Evolutionary conservation across 2,888 invertebrate species (phyloP).

Genomic region (Mycogona germanica): DNA sequence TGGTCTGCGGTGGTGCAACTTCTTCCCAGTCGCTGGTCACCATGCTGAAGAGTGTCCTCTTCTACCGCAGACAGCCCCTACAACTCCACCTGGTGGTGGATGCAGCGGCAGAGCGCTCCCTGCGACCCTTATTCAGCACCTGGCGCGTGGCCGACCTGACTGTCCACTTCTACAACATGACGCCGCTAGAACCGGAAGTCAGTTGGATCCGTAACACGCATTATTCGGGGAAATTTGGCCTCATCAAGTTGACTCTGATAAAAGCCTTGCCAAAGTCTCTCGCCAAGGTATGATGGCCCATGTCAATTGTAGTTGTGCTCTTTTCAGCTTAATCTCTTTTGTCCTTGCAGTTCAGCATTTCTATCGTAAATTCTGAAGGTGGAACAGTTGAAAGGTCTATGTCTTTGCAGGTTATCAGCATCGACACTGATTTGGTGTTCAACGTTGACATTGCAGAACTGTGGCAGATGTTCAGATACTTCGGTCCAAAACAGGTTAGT

Average conservation of each 20-base stretch:
- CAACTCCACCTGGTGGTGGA: constrained; percentile 79
- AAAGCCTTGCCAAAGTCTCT: constrained; percentile 29
- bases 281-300: not conserved
- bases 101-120: constrained; percentile 53
- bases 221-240: constrained; percentile 37
- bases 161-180: constrained; percentile 1
- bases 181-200: constrained; percentile 25
- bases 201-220: constrained; percentile 37
- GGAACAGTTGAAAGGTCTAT: constrained; percentile 7
- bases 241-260: constrained; percentile 36
- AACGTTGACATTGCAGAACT: constrained; percentile 64
- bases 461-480: constrained; percentile 61
- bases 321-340: no score
- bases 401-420: constrained; percentile 45
- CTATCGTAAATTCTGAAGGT: no score
- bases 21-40: constrained; percentile 64
- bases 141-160: constrained; percentile 58
- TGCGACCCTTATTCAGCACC: constrained; percentile 59
- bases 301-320: no score
- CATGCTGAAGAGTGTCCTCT: constrained; percentile 69
- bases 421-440: constrained; percentile 78
- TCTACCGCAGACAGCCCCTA: constrained; percentile 76
- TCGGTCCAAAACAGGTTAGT: constrained; percentile 50
- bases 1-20: constrained; percentile 77
- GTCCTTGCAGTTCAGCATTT: no score